Base-by-base conservation (phyloP, 2,113 vertebrate species). In the Phocoena phocoena region DNA sequence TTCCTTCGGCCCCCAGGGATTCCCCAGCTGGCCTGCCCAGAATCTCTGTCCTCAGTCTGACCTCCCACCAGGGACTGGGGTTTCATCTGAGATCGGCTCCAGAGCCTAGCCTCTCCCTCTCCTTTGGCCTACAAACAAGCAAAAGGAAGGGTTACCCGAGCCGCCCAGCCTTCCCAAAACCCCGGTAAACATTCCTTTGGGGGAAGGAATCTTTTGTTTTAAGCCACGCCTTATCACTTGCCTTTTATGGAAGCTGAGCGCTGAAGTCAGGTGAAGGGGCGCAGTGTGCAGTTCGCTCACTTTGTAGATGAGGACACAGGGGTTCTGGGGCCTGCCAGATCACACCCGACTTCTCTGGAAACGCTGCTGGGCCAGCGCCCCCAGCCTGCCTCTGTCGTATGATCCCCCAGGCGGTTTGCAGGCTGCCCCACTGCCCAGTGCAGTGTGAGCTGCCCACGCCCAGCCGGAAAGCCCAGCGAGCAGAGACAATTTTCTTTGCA, bases 401-500 rank as follows among this genome's bases (percentile, higher is more conserved):
- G 77, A 65, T 74, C 31, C 33, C 74, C 50, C 41, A 12, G 76
- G 71, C 6, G 2, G 58, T 89, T 88, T 95, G 60, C 41, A 63
- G 73, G 74, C 63, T 0, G 1, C 41, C 47, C 83, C 79, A 26
- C 50, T 83, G 83, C 58, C 89, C 18, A 60, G 63, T 47, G 92
- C 68, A n/a, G 60, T 38, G 93, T 38, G 53, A 92, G 63, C 77
- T 97, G 81, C 82, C 87, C 65, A 47, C 31, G 44, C 44, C 71
- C 28, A 76, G 85, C 41, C 77, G 83, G 58, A 90, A 96, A 88
- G 47, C 71, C 62, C 77, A 74, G 89, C 0, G 5, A 96, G 86
- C 71, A 53, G 92, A 97, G 84, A 92, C 62, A 68, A 47, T 93
- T 89, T 95, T 93, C 96, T 96, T 93, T 95, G 92, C 95, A 96